These are phyloP conservation scores for Indicator indicator DNA, from an alignment of 2,113 vertebrate species.

Conservation along the genomic window DNA sequence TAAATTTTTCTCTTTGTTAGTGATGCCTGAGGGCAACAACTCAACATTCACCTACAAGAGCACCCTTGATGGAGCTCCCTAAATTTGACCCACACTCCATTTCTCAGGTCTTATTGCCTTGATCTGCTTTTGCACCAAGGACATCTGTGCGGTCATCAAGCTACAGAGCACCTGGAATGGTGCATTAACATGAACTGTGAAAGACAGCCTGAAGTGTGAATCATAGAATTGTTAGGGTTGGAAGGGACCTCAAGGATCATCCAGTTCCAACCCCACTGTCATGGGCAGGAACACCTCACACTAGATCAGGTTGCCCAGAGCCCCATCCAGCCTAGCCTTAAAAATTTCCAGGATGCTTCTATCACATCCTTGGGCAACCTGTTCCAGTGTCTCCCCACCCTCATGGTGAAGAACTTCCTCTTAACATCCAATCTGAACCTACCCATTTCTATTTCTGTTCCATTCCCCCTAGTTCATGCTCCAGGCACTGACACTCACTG, in stretches of 20 bases:
- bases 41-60: not conserved
- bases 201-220: not conserved
- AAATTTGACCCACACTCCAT: not conserved
- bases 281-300: too few species aligned
- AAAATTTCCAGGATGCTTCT: too few species aligned
- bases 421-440: too few species aligned
- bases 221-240: not conserved
- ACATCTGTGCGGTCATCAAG: not conserved
- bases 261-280: too few species aligned
- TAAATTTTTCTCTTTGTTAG: not conserved
- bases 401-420: too few species aligned
- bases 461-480: not conserved
- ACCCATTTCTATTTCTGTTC: too few species aligned
- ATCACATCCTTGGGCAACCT: too few species aligned
- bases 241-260: too few species aligned
- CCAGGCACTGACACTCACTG: not conserved
- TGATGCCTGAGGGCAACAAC: not conserved
- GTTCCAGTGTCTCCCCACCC: too few species aligned
- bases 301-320: too few species aligned
- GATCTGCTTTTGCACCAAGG: rapidly evolving
- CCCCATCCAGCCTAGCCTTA: too few species aligned
- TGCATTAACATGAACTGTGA: not conserved
- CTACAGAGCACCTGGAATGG: not conserved
- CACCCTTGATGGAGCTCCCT: rapidly evolving
- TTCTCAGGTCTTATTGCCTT: not conserved